Conservation (phyloP, 2,113 vertebrate species). For the Sander vitreus region DNA sequence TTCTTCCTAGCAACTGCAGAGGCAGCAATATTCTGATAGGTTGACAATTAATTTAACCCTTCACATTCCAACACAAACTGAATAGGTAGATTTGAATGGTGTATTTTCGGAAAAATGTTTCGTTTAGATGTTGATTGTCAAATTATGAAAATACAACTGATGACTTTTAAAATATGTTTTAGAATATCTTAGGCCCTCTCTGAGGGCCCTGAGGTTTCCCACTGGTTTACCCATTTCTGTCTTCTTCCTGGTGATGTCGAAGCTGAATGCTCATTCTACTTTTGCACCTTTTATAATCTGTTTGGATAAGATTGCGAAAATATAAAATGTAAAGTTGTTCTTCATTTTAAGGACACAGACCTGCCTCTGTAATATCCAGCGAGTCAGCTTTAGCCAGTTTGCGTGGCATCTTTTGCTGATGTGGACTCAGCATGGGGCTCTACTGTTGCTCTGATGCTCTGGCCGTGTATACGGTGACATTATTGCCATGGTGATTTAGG, state of each 20-base stretch:
- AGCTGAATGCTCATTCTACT: neutral
- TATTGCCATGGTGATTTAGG: constrained; percentile 76
- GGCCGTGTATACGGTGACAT: constrained; percentile 48
- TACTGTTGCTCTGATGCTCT: constrained; percentile 39
- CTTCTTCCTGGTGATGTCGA: neutral
- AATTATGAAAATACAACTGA: no score
- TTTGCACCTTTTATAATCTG: neutral
- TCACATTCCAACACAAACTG: no score
- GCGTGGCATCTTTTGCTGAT: constrained; percentile 51
- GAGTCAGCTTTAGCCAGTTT: neutral
- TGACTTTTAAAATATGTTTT: no score
- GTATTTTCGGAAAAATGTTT: no score
- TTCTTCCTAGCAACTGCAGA: no score
- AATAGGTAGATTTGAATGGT: no score
- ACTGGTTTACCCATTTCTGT: no score
- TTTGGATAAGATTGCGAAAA: neutral
- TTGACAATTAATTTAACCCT: no score
- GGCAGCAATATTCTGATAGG: no score
- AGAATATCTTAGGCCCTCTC: no score
- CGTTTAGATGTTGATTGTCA: no score
- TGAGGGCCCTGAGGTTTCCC: no score
- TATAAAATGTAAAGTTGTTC: constrained; percentile 2
- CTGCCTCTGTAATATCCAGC: constrained; percentile 16
- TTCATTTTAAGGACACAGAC: constrained; percentile 8
- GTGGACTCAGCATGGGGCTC: constrained; percentile 45